Evolutionary conservation across 2,888 invertebrate species (phyloP), one percentile per base, ranked within the genome.

Genomic region (Lasioglossum calceatum): DNA sequence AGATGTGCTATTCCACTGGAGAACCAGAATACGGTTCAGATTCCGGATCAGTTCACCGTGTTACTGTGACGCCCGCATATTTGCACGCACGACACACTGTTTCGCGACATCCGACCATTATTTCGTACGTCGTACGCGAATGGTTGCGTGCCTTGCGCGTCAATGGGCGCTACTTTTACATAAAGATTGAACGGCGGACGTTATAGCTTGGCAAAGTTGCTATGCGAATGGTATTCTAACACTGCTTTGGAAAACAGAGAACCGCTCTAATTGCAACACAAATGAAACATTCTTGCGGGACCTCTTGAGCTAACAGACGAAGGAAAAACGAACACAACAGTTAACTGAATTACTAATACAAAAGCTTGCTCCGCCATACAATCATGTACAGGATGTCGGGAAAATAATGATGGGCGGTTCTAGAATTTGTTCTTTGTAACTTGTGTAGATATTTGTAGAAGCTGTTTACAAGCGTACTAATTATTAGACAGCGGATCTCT

Each of bases 31-130:
- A 67, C 73, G 73, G 72, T 79, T 54, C 78, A 58, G 75, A 92
- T 90, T 90, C 87, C 81, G 77, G 86, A 89, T 90, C 87, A 88
- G 91, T 92, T 93, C 89, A 90, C 89, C 90, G 89, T 92, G 92
- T 93, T 90, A 93, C 91, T 89, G 91, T 92, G 88, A 92, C 91
- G 84, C 83, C 86, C 79, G 85, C 82, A 81, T 85, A 87, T 90
- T 90, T 88, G 88, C 88, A 87, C 83, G 39, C 61, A 58, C 72
- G 76, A 42, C 61, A 42, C 61, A 39, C 47, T 76, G 19, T 47
- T 39, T 47, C 47, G 73, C 44, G 67, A n/a, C 54, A n/a, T 36
- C 58, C 64, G 58, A 50, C 67, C 85, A 79, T 72, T 84, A 76
- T 81, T 58, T 75, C 64, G 74, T 82, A 88, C 82, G 50, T 5